Evolutionary conservation across 2,797 vertebrate genomes (phyloP).

Genomic region (Eptatretus atami): DNA sequence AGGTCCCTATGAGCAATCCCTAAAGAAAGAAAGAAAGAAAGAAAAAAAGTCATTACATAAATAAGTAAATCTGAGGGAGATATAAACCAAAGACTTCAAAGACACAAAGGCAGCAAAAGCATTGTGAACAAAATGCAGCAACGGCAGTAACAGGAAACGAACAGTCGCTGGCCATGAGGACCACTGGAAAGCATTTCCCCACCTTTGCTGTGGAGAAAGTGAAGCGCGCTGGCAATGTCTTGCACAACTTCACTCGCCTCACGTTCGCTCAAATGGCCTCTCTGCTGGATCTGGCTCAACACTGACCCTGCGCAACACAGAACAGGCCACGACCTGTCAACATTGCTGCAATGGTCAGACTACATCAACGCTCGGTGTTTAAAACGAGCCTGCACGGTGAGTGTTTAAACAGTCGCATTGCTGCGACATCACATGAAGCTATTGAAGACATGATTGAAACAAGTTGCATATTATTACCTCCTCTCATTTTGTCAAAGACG

Average conservation of each 20-base stretch:
- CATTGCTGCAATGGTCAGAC: too few species aligned
- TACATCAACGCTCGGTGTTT: too few species aligned
- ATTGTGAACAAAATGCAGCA: too few species aligned
- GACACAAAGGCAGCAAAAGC: too few species aligned
- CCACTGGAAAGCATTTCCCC: not conserved
- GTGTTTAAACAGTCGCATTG: too few species aligned
- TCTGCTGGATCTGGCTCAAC: slow-evolving; percentile 64
- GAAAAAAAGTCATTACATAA: not conserved
- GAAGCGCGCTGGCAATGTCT: slow-evolving; percentile 67
- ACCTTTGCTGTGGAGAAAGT: slow-evolving; percentile 97
- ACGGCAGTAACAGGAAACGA: too few species aligned
- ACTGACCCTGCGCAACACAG: slow-evolving; percentile 34
- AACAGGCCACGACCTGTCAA: too few species aligned
- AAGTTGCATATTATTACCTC: slow-evolving; percentile 19
- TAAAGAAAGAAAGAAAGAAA: slow-evolving; percentile 11
- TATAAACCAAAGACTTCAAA: not conserved
- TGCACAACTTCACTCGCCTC: slow-evolving; percentile 71
- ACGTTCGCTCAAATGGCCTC: slow-evolving; percentile 65
- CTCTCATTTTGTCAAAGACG: slow-evolving; percentile 85
- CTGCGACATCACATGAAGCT: too few species aligned
- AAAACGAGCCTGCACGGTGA: too few species aligned
- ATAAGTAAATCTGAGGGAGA: not conserved
- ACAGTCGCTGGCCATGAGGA: too few species aligned
- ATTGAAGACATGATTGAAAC: too few species aligned
- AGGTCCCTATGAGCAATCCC: slow-evolving; percentile 87